phyloP scores from a whole-genome alignment of 1,140 invertebrate species.

The Euura saliciscinereae region DNA sequence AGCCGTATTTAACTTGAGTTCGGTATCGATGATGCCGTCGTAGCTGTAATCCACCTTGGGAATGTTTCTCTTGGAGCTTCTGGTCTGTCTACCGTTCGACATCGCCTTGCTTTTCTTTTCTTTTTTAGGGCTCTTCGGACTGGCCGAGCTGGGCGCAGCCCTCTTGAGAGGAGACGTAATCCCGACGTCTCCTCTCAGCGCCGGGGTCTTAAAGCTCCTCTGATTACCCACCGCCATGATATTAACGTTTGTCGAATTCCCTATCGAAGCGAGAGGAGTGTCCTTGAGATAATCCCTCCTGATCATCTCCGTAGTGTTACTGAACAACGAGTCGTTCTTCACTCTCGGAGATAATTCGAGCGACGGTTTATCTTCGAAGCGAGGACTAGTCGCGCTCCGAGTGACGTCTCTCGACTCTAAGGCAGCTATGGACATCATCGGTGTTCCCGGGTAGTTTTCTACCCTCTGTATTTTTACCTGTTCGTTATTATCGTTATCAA shows the following conservation, averaged over 20 bases:
- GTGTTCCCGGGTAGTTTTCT: constrained; percentile 38
- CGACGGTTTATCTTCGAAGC: constrained; percentile 9
- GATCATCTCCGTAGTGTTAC: constrained; percentile 24
- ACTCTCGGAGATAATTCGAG: constrained; percentile 18
- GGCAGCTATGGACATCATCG: constrained; percentile 47
- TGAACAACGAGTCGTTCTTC: not conserved
- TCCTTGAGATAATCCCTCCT: constrained; percentile 38
- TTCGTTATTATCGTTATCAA: constrained; percentile 25
- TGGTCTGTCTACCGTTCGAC: constrained; percentile 33
- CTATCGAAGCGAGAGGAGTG: constrained; percentile 18
- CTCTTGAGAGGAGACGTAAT: constrained; percentile 21
- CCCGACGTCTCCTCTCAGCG: constrained; percentile 24
- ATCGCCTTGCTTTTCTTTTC: constrained; percentile 15
- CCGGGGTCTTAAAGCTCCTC: constrained; percentile 28
- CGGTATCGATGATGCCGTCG: constrained; percentile 36
- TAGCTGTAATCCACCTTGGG: constrained; percentile 53
- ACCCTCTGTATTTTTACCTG: constrained; percentile 32
- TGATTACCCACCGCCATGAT: constrained; percentile 26
- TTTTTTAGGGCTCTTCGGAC: constrained; percentile 34
- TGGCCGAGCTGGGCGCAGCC: constrained; percentile 14
- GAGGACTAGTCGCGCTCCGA: not conserved
- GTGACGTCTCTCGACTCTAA: constrained; percentile 18
- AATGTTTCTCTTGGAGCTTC: constrained; percentile 49
- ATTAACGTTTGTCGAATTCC: constrained; percentile 23
- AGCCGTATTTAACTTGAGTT: constrained; percentile 48